Evolutionary conservation across 2,113 vertebrate genomes (phyloP).

Genomic region (Synchiropus splendidus): DNA sequence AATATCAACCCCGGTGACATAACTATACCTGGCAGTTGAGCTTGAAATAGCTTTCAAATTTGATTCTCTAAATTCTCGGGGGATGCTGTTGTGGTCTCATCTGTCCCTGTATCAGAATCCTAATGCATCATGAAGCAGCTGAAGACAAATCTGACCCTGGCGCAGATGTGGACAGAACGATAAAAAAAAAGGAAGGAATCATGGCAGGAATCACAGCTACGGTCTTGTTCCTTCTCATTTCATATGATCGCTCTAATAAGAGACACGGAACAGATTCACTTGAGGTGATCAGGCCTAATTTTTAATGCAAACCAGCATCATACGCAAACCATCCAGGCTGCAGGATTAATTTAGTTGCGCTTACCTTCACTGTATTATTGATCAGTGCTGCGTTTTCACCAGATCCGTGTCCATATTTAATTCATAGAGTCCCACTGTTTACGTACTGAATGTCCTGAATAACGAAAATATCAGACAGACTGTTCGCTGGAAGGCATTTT

Average conservation of each 20-base stretch:
- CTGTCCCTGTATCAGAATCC: conserved; percentile 29
- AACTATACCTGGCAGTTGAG: conserved; percentile 39
- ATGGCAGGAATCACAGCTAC: neutral
- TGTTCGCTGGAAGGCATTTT: no score
- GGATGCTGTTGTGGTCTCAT: conserved; percentile 33
- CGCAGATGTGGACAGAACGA: neutral
- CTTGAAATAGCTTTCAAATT: conserved; percentile 54
- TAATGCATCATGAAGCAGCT: conserved; percentile 10
- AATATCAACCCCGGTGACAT: conserved; percentile 33
- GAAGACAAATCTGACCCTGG: conserved; percentile 18
- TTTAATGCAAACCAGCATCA: conserved; percentile 10
- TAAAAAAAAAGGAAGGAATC: neutral
- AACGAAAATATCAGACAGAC: no score
- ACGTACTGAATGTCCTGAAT: no score
- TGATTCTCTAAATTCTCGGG: conserved; percentile 41
- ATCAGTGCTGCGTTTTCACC: neutral
- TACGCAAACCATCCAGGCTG: conserved; percentile 3
- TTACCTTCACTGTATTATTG: conserved; percentile 10
- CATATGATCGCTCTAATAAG: no score
- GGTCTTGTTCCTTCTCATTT: conserved; percentile 9
- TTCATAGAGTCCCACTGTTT: no score
- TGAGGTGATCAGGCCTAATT: no score
- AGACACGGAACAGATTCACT: no score
- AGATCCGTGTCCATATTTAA: no score
- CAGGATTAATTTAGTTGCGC: conserved; percentile 12